Base-by-base conservation (phyloP, 53 echinoderm and acorn worm genomes). In the Luidia sarsii region DNA sequence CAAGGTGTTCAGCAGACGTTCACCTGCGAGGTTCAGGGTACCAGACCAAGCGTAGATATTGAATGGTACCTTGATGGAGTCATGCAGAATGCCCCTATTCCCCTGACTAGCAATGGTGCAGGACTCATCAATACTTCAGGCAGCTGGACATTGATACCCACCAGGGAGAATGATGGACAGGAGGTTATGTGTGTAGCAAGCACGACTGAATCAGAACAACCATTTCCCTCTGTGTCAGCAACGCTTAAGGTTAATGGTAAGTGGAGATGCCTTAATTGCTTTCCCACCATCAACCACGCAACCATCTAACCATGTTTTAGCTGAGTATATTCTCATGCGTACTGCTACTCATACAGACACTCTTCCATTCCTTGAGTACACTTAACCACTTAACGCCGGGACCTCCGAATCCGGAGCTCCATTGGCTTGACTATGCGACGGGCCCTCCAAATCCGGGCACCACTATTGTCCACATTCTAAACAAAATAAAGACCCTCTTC, bases 11-110 rank as follows among this genome's bases (percentile, higher is more conserved):
- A 2, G 4, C 19, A 50, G 20, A 49, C 70, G 2, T 52, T 85
- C 43, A 66, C 35, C 0, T 85, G 85, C 57, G 18, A 36, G 46
- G 85, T 75, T 25, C 29, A 11, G 39, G 48, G 57, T 33, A 55
- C 85, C 41, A 54, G 31, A 57, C 85, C 77, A 27, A 28, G 67
- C 22, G 85, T 63, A 20, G 56, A 54, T 15, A 77, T 85, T 30
- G 24, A 33, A 52, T 85, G 85, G 85, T 77, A 41, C 48, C 2
- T 67, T 24, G 35, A 65, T 9, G 49, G 30, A 9, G 74, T 21
- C 18, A 11, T 52, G 34, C 28, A 51, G 19, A 30, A 28, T 2
- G 4, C 29, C 7, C 3, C 41, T 33, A 32, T 13, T 1, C 25
- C 70, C 2, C 0, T 34, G 11, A 28, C 21, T n/a, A 43, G 2